A percentile compares a stretch with the other conserved stretches of the same genome.
These are phyloP conservation scores for Lagria hirta DNA, from an alignment of 2,888 invertebrate species.

Conservation along the genomic window DNA sequence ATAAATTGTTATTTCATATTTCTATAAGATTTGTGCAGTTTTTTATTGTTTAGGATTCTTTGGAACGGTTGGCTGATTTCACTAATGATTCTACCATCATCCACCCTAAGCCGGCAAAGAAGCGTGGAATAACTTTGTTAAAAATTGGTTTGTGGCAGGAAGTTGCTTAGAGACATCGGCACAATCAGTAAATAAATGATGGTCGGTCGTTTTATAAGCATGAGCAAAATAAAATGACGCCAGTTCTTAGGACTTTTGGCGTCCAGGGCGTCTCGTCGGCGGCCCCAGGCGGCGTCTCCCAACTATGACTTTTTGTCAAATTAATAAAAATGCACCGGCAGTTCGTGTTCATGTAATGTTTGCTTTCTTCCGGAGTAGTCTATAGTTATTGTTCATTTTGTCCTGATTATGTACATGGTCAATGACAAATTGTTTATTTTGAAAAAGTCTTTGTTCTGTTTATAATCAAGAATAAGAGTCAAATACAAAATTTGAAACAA, in stretches of 20 bases:
- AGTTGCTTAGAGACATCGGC: conserved; percentile 22
- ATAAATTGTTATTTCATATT: too few species aligned
- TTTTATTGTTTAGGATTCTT: too few species aligned
- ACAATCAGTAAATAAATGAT: conserved; percentile 39
- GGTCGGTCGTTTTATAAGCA: conserved; percentile 33
- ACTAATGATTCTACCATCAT: too few species aligned
- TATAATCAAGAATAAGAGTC: too few species aligned
- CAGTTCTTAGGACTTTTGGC: conserved; percentile 48
- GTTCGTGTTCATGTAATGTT: conserved; percentile 34
- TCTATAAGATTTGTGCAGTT: too few species aligned
- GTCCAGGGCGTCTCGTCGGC: conserved; percentile 44
- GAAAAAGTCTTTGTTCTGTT: too few species aligned
- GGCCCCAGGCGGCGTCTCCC: conserved; percentile 41
- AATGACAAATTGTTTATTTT: conserved; percentile 31
- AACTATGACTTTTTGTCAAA: conserved; percentile 45
- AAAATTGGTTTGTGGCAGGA: conserved; percentile 22
- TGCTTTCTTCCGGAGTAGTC: conserved; percentile 38
- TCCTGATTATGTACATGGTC: conserved; percentile 34
- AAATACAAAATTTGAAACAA: too few species aligned
- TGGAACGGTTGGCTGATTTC: too few species aligned
- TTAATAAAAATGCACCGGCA: conserved; percentile 45
- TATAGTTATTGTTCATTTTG: conserved; percentile 35
- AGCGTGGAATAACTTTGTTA: conserved; percentile 19
- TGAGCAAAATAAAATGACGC: conserved; percentile 41
- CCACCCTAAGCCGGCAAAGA: too few species aligned